These are phyloP conservation scores for Semnornis frantzii DNA, from an alignment of 2,113 vertebrate species.

Conservation along the genomic window DNA sequence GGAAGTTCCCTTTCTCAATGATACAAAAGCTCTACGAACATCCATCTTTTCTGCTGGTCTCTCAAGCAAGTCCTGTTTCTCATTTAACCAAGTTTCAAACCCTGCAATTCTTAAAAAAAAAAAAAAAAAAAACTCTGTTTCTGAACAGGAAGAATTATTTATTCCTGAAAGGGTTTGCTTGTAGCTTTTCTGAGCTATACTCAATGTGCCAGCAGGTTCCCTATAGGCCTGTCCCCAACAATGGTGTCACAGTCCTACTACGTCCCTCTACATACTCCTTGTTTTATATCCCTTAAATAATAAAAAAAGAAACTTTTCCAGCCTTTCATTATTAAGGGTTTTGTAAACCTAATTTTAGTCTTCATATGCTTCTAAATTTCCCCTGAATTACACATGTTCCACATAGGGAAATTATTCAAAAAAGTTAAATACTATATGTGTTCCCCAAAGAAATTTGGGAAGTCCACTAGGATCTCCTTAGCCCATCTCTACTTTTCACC, in stretches of 20 bases:
- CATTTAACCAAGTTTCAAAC: neutral
- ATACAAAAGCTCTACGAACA: neutral
- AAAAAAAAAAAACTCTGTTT: neutral
- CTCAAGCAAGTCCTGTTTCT: neutral
- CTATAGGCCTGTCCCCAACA: neutral
- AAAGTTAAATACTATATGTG: neutral
- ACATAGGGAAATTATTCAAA: neutral
- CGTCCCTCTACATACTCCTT: neutral
- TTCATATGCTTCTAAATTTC: conserved; percentile 16
- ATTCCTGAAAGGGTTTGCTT: neutral
- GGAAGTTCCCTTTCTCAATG: neutral
- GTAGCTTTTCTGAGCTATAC: neutral
- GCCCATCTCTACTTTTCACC: neutral
- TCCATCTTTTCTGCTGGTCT: neutral
- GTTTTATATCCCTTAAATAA: neutral
- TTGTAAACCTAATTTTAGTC: neutral
- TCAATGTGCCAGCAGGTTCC: neutral
- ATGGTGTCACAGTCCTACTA: neutral
- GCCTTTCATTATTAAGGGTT: neutral
- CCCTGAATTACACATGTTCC: neutral
- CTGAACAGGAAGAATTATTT: neutral
- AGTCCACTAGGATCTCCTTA: neutral
- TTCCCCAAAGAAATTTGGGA: neutral
- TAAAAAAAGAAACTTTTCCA: neutral
- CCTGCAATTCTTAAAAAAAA: neutral